Percentiles rank a stretch among this genome's conserved stretches.
Evolutionary conservation across 2,797 vertebrate genomes (phyloP).

Genomic region (Potorous gilbertii): DNA sequence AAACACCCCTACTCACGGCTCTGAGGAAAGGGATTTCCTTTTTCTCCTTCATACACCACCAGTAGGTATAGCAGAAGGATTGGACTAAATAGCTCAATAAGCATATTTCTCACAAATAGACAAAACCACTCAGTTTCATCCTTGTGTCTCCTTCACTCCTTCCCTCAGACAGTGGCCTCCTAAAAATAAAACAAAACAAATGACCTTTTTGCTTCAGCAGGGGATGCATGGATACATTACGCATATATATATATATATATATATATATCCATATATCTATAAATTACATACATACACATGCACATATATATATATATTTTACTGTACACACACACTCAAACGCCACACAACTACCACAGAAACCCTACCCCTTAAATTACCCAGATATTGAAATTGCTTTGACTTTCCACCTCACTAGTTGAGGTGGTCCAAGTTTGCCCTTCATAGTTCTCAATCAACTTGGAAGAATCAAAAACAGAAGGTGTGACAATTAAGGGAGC

Average conservation of each 20-base stretch:
- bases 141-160: neutral
- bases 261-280: no score
- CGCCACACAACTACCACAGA: neutral
- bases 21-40: neutral
- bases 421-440: neutral
- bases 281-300: no score
- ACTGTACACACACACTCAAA: neutral
- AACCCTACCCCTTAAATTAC: neutral
- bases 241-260: no score
- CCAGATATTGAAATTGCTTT: neutral
- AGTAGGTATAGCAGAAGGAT: neutral
- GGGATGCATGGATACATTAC: neutral
- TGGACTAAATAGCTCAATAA: neutral
- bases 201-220: neutral
- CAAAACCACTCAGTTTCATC: neutral
- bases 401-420: neutral
- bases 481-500: neutral
- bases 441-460: neutral
- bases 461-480: neutral
- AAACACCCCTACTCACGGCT: neutral
- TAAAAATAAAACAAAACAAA: neutral
- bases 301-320: no score
- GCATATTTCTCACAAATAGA: neutral
- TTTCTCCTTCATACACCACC: neutral
- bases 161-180: neutral